Evolutionary conservation across 2,113 vertebrate genomes (phyloP), one percentile per base, ranked within the genome.

Genomic region (Ctenomys sociabilis): DNA sequence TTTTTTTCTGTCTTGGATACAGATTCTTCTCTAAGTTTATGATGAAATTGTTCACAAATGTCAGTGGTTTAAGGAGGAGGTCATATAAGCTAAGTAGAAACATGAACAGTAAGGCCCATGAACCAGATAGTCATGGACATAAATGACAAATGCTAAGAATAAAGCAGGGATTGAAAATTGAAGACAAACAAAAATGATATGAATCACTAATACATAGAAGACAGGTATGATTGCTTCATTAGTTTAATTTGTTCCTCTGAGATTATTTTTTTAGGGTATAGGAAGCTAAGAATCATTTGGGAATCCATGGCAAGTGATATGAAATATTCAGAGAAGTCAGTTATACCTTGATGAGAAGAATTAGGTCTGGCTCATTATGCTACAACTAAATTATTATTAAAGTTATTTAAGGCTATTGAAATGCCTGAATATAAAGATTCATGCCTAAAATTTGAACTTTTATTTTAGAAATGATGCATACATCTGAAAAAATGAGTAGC

Each of bases 351-450:
- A 85, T 64, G 45, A 66, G 30, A 94, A 66, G 19, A 95, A 49
- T 10, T 86, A 70, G 28, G 13, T n/a, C 28, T 96, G 43, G 12
- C 3, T 96, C 64, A 35, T 68, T 88, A 73, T 54, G 22, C 85
- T 80, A 40, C 1, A 35, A 64, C 72, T 82, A 78, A 13, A 54
- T 72, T 89, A 80, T 78, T 86, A 70, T 2, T 88, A 70, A 59
- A 68, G 26, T n/a, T 91, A 70, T 68, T 91, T 75, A 96, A 72
- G 85, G 6, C 37, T 35, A 89, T 28, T 64, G n/a, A 89, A 43
- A 84, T 70, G 57, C 17, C 68, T 94, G 80, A 95, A 95, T 89
- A 81, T 35, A 7, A 40, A 13, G 82, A 49, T 88, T 85, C n/a
- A 64, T 5, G 86, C 6, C 32, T 91, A 21, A 84, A n/a, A 78